Evolutionary conservation across 2,113 vertebrate species (phyloP).

Genomic region (Amphiprion ocellaris): DNA sequence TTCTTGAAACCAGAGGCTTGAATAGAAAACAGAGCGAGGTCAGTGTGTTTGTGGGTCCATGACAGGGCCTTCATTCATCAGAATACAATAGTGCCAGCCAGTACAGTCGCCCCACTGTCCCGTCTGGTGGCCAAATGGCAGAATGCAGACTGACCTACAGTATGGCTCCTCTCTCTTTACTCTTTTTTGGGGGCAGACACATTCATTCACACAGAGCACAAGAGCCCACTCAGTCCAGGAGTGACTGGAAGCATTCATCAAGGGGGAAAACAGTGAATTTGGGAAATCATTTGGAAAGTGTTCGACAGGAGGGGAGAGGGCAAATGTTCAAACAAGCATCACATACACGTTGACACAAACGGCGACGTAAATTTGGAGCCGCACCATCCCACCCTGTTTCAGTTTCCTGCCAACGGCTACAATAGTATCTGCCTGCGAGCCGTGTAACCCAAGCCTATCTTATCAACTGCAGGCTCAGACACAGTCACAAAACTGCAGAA

Average conservation of each 20-base stretch:
- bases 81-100: slow-evolving; percentile 74
- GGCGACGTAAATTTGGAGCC: slow-evolving; percentile 34
- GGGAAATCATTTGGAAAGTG: slow-evolving; percentile 45
- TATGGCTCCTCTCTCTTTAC: slow-evolving; percentile 42
- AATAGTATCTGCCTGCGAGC: slow-evolving; percentile 75
- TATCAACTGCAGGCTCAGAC: slow-evolving; percentile 77
- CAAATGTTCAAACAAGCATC: slow-evolving; percentile 47
- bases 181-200: slow-evolving; percentile 18
- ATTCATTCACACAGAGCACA: slow-evolving; percentile 58
- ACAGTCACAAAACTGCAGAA: slow-evolving; percentile 53
- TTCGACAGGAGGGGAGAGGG: slow-evolving; percentile 49
- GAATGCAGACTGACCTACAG: slow-evolving; percentile 68
- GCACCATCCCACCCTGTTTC: slow-evolving; percentile 52
- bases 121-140: slow-evolving; percentile 67
- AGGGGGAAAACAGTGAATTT: slow-evolving; percentile 47
- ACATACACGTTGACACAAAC: slow-evolving; percentile 40
- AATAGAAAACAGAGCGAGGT: slow-evolving; percentile 44
- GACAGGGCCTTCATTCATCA: slow-evolving; percentile 72
- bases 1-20: slow-evolving; percentile 26
- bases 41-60: slow-evolving; percentile 60
- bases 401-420: slow-evolving; percentile 72
- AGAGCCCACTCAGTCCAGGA: slow-evolving; percentile 60
- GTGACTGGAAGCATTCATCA: slow-evolving; percentile 61
- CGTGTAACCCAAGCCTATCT: slow-evolving; percentile 74
- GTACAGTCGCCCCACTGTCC: slow-evolving; percentile 74